Percentiles rank a stretch among this genome's conserved stretches.
These are phyloP conservation scores for Loriculus beryllinus DNA, from an alignment of 2,797 vertebrate genomes.

Conservation along the genomic window DNA sequence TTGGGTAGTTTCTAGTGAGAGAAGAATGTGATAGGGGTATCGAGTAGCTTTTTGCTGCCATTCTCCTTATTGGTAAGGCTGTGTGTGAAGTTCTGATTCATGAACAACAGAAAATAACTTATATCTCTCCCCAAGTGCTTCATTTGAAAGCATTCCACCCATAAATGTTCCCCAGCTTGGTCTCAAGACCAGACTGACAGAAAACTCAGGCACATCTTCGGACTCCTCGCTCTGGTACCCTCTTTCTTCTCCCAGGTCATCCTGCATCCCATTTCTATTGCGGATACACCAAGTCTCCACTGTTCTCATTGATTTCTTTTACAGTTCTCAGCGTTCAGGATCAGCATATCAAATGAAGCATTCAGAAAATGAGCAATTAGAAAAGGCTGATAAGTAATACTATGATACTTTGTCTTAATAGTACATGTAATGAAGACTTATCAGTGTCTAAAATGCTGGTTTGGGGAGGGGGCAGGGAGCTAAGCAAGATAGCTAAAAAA, in stretches of 20 bases:
- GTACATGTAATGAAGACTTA: background rate
- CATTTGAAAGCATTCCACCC: background rate
- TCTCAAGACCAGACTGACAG: background rate
- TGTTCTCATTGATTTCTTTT: background rate
- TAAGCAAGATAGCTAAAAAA: slow-evolving; percentile 27
- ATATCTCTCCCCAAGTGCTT: background rate
- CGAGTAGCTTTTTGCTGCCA: background rate
- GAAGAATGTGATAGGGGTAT: background rate
- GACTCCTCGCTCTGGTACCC: rapidly evolving
- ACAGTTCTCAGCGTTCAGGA: rapidly evolving
- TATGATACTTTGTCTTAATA: background rate
- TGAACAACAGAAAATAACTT: background rate
- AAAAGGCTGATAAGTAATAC: background rate
- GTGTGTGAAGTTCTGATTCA: background rate
- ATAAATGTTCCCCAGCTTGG: background rate
- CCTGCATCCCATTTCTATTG: rapidly evolving
- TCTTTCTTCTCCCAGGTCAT: background rate
- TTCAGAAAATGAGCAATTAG: background rate
- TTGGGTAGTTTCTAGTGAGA: background rate
- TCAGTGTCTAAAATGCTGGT: background rate
- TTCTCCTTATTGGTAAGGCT: background rate
- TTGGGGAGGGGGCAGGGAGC: slow-evolving; percentile 15
- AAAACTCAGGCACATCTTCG: background rate
- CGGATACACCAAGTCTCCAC: rapidly evolving
- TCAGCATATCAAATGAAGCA: background rate